A percentile compares a stretch with the other conserved stretches of the same genome.
Evolutionary conservation across 2,797 vertebrate species (phyloP).

Genomic region (Hoplostethus atlanticus): DNA sequence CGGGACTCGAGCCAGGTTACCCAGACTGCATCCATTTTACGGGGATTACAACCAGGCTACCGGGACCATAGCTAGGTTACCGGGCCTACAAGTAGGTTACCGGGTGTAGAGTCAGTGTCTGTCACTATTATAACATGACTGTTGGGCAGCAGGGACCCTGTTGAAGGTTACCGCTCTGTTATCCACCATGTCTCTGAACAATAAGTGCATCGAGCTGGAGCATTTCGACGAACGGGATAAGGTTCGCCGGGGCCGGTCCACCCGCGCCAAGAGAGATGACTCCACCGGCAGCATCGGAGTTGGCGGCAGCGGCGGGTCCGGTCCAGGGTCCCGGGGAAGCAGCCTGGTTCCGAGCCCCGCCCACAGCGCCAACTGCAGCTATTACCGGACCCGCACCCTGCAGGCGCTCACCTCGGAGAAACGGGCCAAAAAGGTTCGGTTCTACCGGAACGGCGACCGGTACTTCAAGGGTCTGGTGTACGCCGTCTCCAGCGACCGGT

Average conservation of each 20-base stretch:
- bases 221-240: slow-evolving; percentile 96
- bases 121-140: slow-evolving; percentile 22
- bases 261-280: slow-evolving; percentile 73
- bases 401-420: slow-evolving; percentile 97
- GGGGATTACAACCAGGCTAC: background rate
- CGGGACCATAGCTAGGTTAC: background rate
- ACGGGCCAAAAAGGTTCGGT: slow-evolving; percentile 95
- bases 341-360: slow-evolving; percentile 96
- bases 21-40: background rate
- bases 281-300: slow-evolving; percentile 67
- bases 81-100: background rate
- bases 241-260: slow-evolving; percentile 84
- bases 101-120: background rate
- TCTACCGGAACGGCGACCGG: slow-evolving; percentile 96
- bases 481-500: slow-evolving; percentile 93
- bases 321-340: slow-evolving; percentile 89
- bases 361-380: slow-evolving; percentile 98
- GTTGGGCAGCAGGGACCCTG: background rate
- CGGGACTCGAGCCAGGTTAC: background rate
- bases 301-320: slow-evolving; percentile 79
- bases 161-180: background rate
- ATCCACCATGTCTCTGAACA: slow-evolving; percentile 77
- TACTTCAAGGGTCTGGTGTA: slow-evolving; percentile 97
- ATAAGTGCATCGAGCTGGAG: slow-evolving; percentile 93
- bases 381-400: slow-evolving; percentile 97